Percentiles rank a stretch among this genome's conserved stretches.
These are phyloP conservation scores for Oscheius sp. DNA, from an alignment of 1,140 invertebrate genomes.

Conservation along the genomic window DNA sequence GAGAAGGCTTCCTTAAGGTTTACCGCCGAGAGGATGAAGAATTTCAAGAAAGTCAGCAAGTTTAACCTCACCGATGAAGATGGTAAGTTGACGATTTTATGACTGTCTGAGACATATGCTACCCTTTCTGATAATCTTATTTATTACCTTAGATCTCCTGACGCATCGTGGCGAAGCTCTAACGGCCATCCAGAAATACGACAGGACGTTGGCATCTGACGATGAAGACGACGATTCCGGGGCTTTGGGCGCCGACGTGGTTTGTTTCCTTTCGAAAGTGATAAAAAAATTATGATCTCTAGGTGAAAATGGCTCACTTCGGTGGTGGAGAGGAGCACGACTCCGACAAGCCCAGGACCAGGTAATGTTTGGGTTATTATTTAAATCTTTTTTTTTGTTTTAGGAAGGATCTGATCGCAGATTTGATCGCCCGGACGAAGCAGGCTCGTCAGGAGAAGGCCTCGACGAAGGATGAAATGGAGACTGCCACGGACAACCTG, in stretches of 20 bases:
- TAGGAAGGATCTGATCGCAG: slow-evolving; percentile 42
- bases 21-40: slow-evolving; percentile 20
- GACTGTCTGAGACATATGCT: not conserved
- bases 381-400: not conserved
- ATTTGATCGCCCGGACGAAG: slow-evolving; percentile 41
- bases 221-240: slow-evolving; percentile 40
- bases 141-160: not conserved
- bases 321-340: slow-evolving; percentile 35
- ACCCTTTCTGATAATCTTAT: not conserved
- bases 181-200: slow-evolving; percentile 41
- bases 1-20: slow-evolving; percentile 40
- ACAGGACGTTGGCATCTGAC: slow-evolving; percentile 31
- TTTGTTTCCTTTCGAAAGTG: not conserved
- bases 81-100: not conserved
- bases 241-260: slow-evolving; percentile 26
- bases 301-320: slow-evolving; percentile 31
- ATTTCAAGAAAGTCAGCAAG: slow-evolving; percentile 25
- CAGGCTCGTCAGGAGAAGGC: slow-evolving; percentile 37
- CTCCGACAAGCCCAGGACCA: slow-evolving; percentile 1
- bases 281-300: not conserved
- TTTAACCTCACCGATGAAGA: slow-evolving; percentile 39
- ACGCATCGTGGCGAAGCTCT: slow-evolving; percentile 41
- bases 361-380: not conserved
- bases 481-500: slow-evolving; percentile 29
- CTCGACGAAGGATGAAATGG: slow-evolving; percentile 31